Percentiles rank a stretch among this genome's conserved stretches.
These are phyloP conservation scores for Struthidea cinerea DNA, from an alignment of 2,113 vertebrate species.

Conservation along the genomic window DNA sequence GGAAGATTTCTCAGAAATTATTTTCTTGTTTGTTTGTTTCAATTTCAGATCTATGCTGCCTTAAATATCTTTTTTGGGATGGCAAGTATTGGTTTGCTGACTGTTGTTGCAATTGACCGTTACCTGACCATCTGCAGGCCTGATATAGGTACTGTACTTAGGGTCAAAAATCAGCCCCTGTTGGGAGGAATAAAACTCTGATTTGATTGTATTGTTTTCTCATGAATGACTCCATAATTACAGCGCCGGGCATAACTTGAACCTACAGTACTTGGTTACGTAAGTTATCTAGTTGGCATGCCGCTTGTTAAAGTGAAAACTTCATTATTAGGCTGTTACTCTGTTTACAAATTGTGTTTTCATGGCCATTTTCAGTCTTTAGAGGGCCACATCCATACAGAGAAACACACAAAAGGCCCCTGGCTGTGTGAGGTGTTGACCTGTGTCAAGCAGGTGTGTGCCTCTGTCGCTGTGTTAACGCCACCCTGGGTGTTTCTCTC, in stretches of 20 bases:
- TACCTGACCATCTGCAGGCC: constrained; percentile 91
- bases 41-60: constrained; percentile 90
- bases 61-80: constrained; percentile 98
- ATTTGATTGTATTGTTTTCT: neutral
- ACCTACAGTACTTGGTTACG: neutral
- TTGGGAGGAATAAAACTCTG: neutral
- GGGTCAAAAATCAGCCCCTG: neutral
- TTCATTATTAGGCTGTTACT: neutral
- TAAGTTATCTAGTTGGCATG: neutral
- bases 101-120: constrained; percentile 89
- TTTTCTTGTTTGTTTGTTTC: neutral
- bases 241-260: neutral
- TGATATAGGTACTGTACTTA: constrained; percentile 78
- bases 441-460: neutral
- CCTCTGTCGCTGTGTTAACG: neutral
- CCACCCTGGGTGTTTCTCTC: neutral
- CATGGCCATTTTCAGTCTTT: neutral
- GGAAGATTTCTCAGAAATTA: neutral
- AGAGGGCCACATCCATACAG: neutral
- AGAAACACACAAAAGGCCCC: neutral
- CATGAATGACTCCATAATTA: neutral
- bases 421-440: neutral
- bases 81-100: constrained; percentile 95
- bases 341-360: neutral
- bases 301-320: neutral